These are phyloP conservation scores for Oreohelix idahoensis DNA, from an alignment of 1,140 invertebrate genomes.

Conservation along the genomic window DNA sequence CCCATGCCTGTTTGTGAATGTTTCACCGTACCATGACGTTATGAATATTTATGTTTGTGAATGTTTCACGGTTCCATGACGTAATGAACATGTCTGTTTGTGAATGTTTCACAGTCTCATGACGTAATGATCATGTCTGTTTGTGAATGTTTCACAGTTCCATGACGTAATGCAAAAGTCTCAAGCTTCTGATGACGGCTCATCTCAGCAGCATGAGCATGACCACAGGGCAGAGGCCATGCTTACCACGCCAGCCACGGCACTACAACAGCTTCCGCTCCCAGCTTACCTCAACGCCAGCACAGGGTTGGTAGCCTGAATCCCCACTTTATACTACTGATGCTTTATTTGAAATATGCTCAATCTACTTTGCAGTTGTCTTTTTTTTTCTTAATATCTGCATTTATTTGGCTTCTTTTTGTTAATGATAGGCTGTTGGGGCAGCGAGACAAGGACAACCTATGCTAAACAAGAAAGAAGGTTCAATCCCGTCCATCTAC, in stretches of 20 bases:
- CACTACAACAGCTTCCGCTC: background rate
- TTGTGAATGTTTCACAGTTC: slow-evolving; percentile 5
- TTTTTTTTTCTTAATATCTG: background rate
- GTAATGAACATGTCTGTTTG: no score
- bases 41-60: no score
- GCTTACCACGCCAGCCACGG: background rate
- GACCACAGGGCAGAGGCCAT: slow-evolving; percentile 24
- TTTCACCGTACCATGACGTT: no score
- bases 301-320: background rate
- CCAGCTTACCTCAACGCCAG: slow-evolving; percentile 8
- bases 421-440: background rate
- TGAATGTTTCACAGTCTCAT: no score
- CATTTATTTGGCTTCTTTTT: background rate
- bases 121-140: no score
- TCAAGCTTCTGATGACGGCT: background rate
- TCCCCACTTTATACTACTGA: background rate
- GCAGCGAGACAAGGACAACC: background rate
- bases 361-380: no score
- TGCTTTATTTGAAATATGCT: no score
- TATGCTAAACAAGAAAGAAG: background rate
- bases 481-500: background rate
- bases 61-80: no score
- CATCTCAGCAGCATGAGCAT: slow-evolving; percentile 19
- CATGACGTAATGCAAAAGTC: slow-evolving; percentile 36
- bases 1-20: no score